These are phyloP conservation scores for Apamea anceps DNA, from an alignment of 2,888 invertebrate genomes.

Conservation along the genomic window DNA sequence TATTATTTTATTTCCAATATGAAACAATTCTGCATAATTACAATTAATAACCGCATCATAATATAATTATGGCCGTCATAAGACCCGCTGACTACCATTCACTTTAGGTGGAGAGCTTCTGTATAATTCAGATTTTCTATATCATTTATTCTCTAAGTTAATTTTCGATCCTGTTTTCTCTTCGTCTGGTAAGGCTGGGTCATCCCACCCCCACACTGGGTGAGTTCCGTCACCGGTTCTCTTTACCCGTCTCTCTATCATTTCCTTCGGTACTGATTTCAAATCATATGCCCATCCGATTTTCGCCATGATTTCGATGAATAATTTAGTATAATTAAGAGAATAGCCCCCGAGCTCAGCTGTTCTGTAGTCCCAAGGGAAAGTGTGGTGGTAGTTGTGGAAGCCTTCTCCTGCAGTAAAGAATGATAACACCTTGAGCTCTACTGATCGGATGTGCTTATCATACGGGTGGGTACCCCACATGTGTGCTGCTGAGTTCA, in stretches of 20 bases:
- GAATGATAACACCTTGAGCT: constrained; percentile 33
- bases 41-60: not conserved
- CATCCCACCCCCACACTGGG: constrained; percentile 30
- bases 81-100: not conserved
- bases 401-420: constrained; percentile 70
- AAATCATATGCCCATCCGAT: constrained; percentile 56
- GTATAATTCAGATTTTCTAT: not conserved
- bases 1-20: not conserved
- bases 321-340: constrained; percentile 29
- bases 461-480: constrained; percentile 52
- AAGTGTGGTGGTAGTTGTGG: constrained; percentile 75
- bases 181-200: constrained; percentile 1
- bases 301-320: constrained; percentile 49
- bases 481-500: constrained; percentile 11
- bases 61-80: not conserved
- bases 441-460: constrained; percentile 34
- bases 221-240: constrained; percentile 54
- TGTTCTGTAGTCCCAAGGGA: constrained; percentile 51
- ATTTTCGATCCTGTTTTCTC: not conserved
- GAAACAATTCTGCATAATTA: not conserved
- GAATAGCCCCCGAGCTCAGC: constrained; percentile 47
- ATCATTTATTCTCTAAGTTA: not conserved
- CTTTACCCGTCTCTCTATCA: constrained; percentile 36
- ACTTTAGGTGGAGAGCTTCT: not conserved
- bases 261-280: constrained; percentile 33